phyloP scores from a whole-genome alignment of 2,797 vertebrate species.

The Sarcophilus harrisii region DNA sequence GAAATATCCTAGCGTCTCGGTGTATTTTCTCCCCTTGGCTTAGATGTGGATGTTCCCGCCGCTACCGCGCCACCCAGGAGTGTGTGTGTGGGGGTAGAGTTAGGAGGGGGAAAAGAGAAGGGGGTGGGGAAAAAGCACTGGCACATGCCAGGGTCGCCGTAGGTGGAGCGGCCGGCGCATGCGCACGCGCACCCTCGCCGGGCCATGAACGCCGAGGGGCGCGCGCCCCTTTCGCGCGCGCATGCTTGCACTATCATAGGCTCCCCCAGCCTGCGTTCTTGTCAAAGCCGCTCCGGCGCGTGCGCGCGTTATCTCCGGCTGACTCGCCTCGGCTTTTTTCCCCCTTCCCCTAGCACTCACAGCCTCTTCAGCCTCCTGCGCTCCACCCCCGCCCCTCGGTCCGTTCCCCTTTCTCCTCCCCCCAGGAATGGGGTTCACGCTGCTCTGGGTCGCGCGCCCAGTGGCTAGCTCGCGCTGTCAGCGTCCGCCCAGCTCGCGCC shows the following conservation, averaged over 20 bases:
- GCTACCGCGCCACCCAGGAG: constrained; percentile 17
- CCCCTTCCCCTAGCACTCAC: constrained; percentile 19
- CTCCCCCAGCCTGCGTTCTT: constrained; percentile 63
- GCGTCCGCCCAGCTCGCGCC: constrained; percentile 74
- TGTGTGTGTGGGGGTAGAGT: neutral
- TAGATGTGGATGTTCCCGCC: constrained; percentile 45
- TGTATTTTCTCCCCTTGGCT: constrained; percentile 1
- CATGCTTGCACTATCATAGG: constrained; percentile 39
- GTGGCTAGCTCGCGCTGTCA: constrained; percentile 73
- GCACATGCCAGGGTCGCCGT: constrained; percentile 67
- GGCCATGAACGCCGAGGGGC: constrained; percentile 65
- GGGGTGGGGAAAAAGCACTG: constrained; percentile 54
- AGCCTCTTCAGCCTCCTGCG: constrained; percentile 44
- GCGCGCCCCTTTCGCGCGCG: constrained; percentile 64
- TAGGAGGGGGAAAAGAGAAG: neutral
- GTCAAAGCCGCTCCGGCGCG: constrained; percentile 71
- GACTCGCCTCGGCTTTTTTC: constrained; percentile 32
- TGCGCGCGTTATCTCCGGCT: constrained; percentile 71
- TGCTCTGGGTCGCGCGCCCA: constrained; percentile 67
- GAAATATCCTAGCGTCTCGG: neutral
- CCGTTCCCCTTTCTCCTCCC: neutral
- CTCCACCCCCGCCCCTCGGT: neutral
- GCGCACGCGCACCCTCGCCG: constrained; percentile 59
- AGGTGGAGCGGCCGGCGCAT: constrained; percentile 73
- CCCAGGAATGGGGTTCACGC: constrained; percentile 69